Evolutionary conservation across 2,113 vertebrate species (phyloP), one percentile per base, ranked within the genome.

Genomic region (Nothoprocta perdicaria): DNA sequence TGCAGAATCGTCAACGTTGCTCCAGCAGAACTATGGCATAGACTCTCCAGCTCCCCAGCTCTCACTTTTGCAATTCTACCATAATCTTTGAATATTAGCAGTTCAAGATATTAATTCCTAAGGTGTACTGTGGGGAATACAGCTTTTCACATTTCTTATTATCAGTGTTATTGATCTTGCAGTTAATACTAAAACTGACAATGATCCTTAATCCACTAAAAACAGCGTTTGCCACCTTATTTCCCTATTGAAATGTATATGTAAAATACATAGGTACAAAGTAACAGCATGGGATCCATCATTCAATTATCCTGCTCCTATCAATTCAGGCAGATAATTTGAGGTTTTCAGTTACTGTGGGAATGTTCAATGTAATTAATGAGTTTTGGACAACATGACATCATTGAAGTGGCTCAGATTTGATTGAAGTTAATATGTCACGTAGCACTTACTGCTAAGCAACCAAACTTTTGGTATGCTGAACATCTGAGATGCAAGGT

Each of bases 341-440:
- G 91, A 94, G 89, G 95, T 95, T 96, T 96, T 93, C 92, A 87
- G 94, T 92, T 95, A 90, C 81, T 95, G 94, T 95, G 91, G 94
- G 92, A 96, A 96, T 96, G 93, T 94, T 83, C 92, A 14, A 87
- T 92, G 92, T 77, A 95, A 95, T 96, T 95, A 96, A 94, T 92
- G 94, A 79, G 79, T 46, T 89, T 94, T 90, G 92, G 89, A 93
- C 94, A 93, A 91, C 79, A 94, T 93, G 91, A 95, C 95, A 95
- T 94, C 92, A 92, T 95, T 80, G 86, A 84, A 83, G 82, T 92
- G 91, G 94, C 41, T 95, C 94, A 96, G 92, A 95, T 87, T 93
- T 93, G 55, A 68, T 92, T 96, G 95, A 96, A 94, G 90, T 93
- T 96, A 92, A 74, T 78, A 92, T 95, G 92, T 92, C 92, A 95